Evolutionary conservation across 2,113 vertebrate genomes (phyloP), one percentile per base, ranked within the genome.

Genomic region (Hiodon tergisus): DNA sequence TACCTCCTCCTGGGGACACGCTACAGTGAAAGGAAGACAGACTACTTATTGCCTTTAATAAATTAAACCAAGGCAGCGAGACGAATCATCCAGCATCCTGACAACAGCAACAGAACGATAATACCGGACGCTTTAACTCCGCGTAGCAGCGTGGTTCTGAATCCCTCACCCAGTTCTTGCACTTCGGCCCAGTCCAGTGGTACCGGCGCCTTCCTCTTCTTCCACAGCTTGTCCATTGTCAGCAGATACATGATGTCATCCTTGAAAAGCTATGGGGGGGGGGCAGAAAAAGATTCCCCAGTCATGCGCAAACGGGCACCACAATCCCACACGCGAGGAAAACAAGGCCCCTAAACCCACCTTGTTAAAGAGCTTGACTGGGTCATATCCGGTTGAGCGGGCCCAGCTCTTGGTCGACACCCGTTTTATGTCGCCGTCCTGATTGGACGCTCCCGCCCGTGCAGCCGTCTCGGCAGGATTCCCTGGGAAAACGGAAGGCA

Each of bases 161-260:
- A 17, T 46, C 11, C 59, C 86, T 72, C 89, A 99, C 97, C 93
- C 77, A 87, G 90, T 71, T 88, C 91, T 75, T 97, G 91, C 50
- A 98, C 86, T 81, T 94, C 90, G 2, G 89, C 82, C 97, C 97
- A 99, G 84, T 98, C 94, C 79, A 99, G 85, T 0, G 97, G 97
- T 66, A 91, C 88, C 0, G 97, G 97, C 53, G 97, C 93, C 89
- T 96, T 98, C 84, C 97, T 95, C 87, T 97, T 99, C 83, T 94
- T 94, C 97, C 97, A 99, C 16, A 99, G 89, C 81, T 98, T 98
- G 86, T 99, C 97, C 97, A 99, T 99, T 3, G 95, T 98, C 83
- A 99, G 87, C 62, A 99, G 85, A 68, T 99, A 99, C 81, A 93
- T 92, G 82, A 99, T 96, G 83, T 99, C 97, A 83, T 98, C 97